Percentiles rank a stretch among this genome's conserved stretches.
These are phyloP conservation scores for Altica lythri DNA, from an alignment of 2,888 invertebrate genomes.

Conservation along the genomic window DNA sequence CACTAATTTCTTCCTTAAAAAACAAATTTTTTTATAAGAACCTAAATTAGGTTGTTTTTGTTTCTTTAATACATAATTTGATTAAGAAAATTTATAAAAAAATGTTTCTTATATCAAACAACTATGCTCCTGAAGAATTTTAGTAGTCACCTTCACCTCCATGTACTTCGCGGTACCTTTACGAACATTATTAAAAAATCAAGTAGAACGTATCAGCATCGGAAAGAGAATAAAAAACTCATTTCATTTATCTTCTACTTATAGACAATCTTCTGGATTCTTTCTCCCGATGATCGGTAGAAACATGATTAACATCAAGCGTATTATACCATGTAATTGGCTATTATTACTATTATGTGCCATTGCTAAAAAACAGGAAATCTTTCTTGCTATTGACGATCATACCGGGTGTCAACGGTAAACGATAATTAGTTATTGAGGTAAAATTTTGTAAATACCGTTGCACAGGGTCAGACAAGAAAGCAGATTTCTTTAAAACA, in stretches of 20 bases:
- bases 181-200: no score
- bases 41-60: no score
- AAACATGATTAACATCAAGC: conserved; percentile 24
- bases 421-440: conserved; percentile 13
- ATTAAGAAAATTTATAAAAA: no score
- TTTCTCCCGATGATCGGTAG: conserved; percentile 14
- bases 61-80: no score
- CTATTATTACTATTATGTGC: conserved; percentile 26
- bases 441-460: conserved; percentile 14
- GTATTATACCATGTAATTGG: conserved; percentile 29
- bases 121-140: no score
- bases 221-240: conserved; percentile 3
- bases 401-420: conserved; percentile 22
- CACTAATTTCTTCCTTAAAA: no score
- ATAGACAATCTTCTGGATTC: conserved; percentile 22
- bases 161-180: no score
- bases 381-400: conserved; percentile 5
- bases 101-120: no score
- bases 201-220: background rate
- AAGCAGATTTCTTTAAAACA: background rate
- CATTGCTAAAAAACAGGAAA: conserved; percentile 21
- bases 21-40: no score
- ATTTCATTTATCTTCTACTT: conserved; percentile 24
- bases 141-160: no score
- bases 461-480: background rate